Evolutionary conservation across 1,140 invertebrate species (phyloP).

Genomic region (Atta colombica): DNA sequence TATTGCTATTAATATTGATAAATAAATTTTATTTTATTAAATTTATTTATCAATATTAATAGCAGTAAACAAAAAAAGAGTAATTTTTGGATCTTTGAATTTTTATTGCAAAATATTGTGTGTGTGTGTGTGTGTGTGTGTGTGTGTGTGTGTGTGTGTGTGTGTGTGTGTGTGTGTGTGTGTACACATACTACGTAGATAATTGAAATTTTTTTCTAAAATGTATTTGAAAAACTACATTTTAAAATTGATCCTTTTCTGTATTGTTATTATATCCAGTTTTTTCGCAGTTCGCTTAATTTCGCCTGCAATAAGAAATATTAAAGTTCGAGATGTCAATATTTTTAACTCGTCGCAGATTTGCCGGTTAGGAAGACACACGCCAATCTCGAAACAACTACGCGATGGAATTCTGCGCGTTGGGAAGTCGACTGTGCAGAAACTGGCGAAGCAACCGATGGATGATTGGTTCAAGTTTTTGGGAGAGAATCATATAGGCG

Average conservation of each 20-base stretch:
- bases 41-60: not conserved
- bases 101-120: not conserved
- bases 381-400: constrained; percentile 93
- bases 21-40: not conserved
- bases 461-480: constrained; percentile 97
- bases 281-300: not conserved
- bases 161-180: no score
- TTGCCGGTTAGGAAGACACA: constrained; percentile 96
- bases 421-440: constrained; percentile 89
- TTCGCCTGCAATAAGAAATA: not conserved
- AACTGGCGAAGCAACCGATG: constrained; percentile 89
- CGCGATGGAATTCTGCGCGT: constrained; percentile 96
- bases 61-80: not conserved
- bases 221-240: not conserved
- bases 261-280: not conserved
- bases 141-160: no score
- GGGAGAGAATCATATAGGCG: constrained; percentile 93
- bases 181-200: not conserved
- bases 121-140: no score
- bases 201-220: not conserved
- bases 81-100: not conserved
- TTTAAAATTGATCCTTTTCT: not conserved
- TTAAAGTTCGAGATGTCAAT: not conserved
- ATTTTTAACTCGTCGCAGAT: constrained; percentile 83
- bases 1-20: not conserved